Conservation (phyloP, 2,797 vertebrate genomes). For the Chelon auratus region DNA sequence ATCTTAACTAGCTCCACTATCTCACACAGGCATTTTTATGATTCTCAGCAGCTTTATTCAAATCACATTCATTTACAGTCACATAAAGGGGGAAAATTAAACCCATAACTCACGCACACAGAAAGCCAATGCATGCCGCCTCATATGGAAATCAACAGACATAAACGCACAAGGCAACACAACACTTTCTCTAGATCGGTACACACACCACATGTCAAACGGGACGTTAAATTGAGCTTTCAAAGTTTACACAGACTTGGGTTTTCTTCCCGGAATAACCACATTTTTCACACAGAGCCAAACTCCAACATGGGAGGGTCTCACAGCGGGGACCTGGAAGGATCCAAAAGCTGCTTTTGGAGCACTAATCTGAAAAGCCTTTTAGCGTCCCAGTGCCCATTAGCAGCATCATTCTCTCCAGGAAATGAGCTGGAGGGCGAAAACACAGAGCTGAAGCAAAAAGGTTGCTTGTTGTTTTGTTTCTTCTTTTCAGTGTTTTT, state of each 20-base stretch:
- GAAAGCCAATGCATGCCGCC: conserved; percentile 19
- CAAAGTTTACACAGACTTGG: conserved; percentile 3
- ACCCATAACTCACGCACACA: conserved; percentile 70
- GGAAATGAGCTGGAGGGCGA: conserved; percentile 2
- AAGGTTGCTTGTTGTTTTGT: neutral
- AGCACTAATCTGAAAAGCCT: conserved; percentile 61
- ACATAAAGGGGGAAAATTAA: conserved; percentile 78
- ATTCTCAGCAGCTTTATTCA: conserved; percentile 65
- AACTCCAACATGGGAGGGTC: neutral
- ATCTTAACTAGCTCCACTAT: conserved; percentile 62
- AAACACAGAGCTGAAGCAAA: neutral
- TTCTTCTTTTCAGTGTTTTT: neutral
- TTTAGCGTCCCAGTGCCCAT: conserved; percentile 33
- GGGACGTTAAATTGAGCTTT: neutral
- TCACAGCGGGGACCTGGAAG: conserved; percentile 19
- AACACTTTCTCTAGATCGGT: neutral
- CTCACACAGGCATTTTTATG: conserved; percentile 70
- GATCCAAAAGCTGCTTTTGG: conserved; percentile 47
- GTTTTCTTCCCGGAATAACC: conserved; percentile 1
- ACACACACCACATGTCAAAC: neutral
- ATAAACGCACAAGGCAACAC: neutral
- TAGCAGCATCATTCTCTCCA: conserved; percentile 41
- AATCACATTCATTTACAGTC: conserved; percentile 72
- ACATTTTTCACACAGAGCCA: neutral
- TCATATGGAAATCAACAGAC: conserved; percentile 27